Base-by-base conservation (phyloP, 1,140 invertebrate species). In the Pristionchus pacificus region DNA sequence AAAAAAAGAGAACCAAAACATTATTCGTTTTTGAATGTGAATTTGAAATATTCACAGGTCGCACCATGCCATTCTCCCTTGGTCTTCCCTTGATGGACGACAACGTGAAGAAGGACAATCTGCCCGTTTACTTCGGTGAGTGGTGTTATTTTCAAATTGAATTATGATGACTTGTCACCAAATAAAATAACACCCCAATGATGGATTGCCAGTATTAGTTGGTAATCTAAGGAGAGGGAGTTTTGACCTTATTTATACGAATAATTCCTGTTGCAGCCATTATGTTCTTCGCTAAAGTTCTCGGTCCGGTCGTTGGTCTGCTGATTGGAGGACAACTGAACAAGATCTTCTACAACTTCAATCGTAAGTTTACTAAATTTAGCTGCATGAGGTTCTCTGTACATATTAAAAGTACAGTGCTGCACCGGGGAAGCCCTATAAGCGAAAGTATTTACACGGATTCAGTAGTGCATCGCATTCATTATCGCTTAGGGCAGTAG, bases 81-180 rank as follows among this genome's bases (percentile, higher is more conserved):
- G 83, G 83, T 19, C 33, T 79, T 24, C 83, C 83, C 13, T 78
- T 83, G 38, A 71, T 84, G 28, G 83, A 84, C 69, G 82, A 85
- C 71, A 85, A 84, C 67, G 76, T 83, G 19, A 73, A 75, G 19
- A 83, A 80, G 65, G 75, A 74, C 55, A 81, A 84, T 62, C 66
- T 80, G 25, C 78, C 83, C 19, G 55, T 84, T 24, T 79, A 81
- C 55, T 79, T 81, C 63, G 78, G 78, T 79, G 67, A 71, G 32
- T 27, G 14, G 27, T 10, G 49, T 73, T 32, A 57, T 14, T 13
- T 14, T 57, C n/a, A 14, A 57, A 57, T 14, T 57, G 13, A 13
- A 13, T 14, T 57, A 13, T 13, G n/a, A 57, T 57, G 49, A 57
- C n/a, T 60, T 6, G n/a, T 27, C n/a, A n/a, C n/a, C n/a, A n/a